Percentiles rank a stretch among this genome's conserved stretches.
These are phyloP conservation scores for Penelope pileata DNA, from an alignment of 2,113 vertebrate species.

Conservation along the genomic window DNA sequence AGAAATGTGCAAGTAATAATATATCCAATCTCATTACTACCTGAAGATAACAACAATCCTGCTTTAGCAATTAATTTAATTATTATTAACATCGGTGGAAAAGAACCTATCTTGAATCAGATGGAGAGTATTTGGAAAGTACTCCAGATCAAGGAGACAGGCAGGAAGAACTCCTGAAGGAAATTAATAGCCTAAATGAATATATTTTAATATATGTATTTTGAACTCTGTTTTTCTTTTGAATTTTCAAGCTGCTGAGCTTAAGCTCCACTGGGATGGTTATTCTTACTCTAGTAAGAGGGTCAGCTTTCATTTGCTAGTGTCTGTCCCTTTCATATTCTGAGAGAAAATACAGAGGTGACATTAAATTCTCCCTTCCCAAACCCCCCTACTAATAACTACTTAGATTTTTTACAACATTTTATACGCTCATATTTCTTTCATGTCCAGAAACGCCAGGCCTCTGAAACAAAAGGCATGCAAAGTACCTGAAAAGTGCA, in stretches of 20 bases:
- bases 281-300: background rate
- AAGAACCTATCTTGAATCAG: slow-evolving; percentile 22
- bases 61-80: slow-evolving; percentile 35
- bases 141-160: background rate
- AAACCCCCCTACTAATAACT: background rate
- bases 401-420: background rate
- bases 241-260: background rate
- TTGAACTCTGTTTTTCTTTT: background rate
- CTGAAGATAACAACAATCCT: background rate
- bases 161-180: background rate
- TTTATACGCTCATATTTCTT: background rate
- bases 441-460: background rate
- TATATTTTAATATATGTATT: background rate
- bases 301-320: background rate
- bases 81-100: background rate
- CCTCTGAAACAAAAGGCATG: background rate
- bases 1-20: slow-evolving; percentile 17
- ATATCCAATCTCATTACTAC: background rate
- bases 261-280: background rate
- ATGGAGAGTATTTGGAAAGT: background rate
- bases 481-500: background rate
- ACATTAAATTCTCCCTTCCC: background rate
- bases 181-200: background rate
- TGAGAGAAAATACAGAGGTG: background rate
- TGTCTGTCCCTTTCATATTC: background rate